Percentiles rank a stretch among this genome's conserved stretches.
These are phyloP conservation scores for Alsophila aescularia DNA, from an alignment of 2,888 invertebrate genomes.

Conservation along the genomic window DNA sequence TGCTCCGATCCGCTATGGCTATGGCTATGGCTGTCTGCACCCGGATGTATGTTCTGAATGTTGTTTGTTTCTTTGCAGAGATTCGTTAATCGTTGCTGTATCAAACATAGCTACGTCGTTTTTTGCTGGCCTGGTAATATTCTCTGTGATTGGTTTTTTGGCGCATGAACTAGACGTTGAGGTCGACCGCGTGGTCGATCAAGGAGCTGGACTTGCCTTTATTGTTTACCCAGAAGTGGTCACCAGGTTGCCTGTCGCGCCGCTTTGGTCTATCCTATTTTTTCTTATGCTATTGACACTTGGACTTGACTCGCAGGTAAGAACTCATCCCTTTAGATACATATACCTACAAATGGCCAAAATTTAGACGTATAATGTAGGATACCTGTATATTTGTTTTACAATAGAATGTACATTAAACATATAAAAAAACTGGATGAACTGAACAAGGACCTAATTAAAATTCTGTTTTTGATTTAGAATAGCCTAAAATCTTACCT, in stretches of 20 bases:
- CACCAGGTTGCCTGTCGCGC: conserved; percentile 90
- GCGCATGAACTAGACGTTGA: conserved; percentile 89
- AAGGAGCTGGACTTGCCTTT: conserved; percentile 92
- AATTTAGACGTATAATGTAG: too few species aligned
- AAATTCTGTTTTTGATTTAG: too few species aligned
- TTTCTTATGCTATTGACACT: conserved; percentile 91
- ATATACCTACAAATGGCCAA: too few species aligned
- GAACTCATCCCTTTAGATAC: not conserved
- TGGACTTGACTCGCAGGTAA: conserved; percentile 88
- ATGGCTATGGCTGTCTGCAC: too few species aligned
- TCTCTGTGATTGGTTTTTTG: conserved; percentile 92
- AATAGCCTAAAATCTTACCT: too few species aligned
- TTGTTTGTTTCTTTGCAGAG: conserved; percentile 73
- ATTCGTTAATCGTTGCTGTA: conserved; percentile 89
- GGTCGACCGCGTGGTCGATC: conserved; percentile 89
- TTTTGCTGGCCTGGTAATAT: conserved; percentile 92
- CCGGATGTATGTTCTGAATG: not conserved
- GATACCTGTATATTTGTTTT: too few species aligned
- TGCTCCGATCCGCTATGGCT: too few species aligned
- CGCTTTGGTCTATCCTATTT: conserved; percentile 92
- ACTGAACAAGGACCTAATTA: too few species aligned
- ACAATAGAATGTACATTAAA: too few species aligned
- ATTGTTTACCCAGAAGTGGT: conserved; percentile 95
- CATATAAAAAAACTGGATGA: too few species aligned
- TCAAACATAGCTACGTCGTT: conserved; percentile 92